Conservation (phyloP, 2,797 vertebrate genomes). For the Crocodylus rhombifer region DNA sequence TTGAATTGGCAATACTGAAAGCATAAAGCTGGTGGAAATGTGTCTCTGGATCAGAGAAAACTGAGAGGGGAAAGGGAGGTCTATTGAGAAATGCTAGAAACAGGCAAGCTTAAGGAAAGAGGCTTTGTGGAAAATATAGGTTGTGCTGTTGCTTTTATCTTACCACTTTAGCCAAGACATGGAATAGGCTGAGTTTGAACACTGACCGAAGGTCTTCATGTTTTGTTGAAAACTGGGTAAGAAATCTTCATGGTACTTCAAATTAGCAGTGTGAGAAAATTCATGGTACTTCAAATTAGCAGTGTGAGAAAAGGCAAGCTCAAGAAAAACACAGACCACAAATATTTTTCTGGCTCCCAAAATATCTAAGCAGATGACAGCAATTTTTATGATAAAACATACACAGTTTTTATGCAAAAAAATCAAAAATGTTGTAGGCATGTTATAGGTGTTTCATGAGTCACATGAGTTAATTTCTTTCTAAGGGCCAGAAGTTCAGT, state of each 20-base stretch:
- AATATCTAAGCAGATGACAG: conserved; percentile 1
- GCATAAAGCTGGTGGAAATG: fast-evolving
- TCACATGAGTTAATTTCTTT: background rate
- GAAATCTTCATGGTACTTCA: background rate
- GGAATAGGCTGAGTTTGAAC: background rate
- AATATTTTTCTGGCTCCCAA: conserved; percentile 25
- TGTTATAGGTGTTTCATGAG: background rate
- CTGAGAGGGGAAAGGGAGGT: too few relatives aligned
- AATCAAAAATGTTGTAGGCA: background rate
- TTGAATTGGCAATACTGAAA: background rate
- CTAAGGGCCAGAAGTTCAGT: background rate
- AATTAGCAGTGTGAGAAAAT: too few relatives aligned
- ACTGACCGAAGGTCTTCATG: background rate
- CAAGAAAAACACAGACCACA: background rate
- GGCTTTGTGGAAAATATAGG: background rate
- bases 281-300: conserved; percentile 1
- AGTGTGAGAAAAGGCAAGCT: background rate
- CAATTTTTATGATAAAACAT: conserved; percentile 17
- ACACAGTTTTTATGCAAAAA: conserved; percentile 27
- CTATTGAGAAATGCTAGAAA: background rate
- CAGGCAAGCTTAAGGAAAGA: background rate
- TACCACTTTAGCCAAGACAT: background rate
- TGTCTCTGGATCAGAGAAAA: background rate
- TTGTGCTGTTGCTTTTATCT: background rate
- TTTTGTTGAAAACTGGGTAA: conserved; percentile 5